Conservation (phyloP, 2,888 invertebrate species). For the Hydriomena furcata region DNA sequence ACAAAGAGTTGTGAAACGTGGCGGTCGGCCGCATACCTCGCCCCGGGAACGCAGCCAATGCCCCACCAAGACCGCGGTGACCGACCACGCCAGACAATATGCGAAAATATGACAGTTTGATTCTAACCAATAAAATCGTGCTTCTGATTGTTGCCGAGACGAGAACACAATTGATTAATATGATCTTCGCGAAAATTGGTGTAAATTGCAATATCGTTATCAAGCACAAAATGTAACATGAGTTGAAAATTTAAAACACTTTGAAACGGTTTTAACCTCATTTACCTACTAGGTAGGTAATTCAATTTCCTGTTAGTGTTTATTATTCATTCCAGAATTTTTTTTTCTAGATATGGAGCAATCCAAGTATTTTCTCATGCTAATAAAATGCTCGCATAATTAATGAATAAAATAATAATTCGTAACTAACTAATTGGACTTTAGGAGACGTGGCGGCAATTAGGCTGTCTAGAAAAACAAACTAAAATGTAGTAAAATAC, state of each 20-base stretch:
- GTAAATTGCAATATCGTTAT: background rate
- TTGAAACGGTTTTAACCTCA: slow-evolving; percentile 27
- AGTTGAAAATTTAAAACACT: slow-evolving; percentile 4
- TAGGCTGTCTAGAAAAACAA: too few relatives aligned
- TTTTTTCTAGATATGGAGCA: slow-evolving; percentile 4
- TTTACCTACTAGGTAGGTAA: too few relatives aligned
- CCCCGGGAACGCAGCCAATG: slow-evolving; percentile 74
- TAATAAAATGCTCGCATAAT: background rate
- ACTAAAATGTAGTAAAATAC: too few relatives aligned
- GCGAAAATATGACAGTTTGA: slow-evolving; percentile 58
- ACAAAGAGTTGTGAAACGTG: slow-evolving; percentile 76
- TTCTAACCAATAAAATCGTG: slow-evolving; percentile 38
- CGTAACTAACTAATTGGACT: slow-evolving; percentile 12
- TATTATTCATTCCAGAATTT: slow-evolving; percentile 26
- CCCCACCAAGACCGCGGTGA: slow-evolving; percentile 57
- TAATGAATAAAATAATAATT: too few relatives aligned
- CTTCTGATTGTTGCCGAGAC: slow-evolving; percentile 14
- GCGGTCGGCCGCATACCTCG: slow-evolving; percentile 66
- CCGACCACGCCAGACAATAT: slow-evolving; percentile 49
- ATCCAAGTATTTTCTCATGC: background rate
- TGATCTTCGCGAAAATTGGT: slow-evolving; percentile 6
- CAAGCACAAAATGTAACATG: background rate
- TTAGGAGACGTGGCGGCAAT: slow-evolving; percentile 6
- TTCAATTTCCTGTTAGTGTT: slow-evolving; percentile 32
- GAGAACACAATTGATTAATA: slow-evolving; percentile 19